These are phyloP conservation scores for Stomatorhinus walkeri DNA, from an alignment of 2,797 vertebrate genomes.

Conservation along the genomic window DNA sequence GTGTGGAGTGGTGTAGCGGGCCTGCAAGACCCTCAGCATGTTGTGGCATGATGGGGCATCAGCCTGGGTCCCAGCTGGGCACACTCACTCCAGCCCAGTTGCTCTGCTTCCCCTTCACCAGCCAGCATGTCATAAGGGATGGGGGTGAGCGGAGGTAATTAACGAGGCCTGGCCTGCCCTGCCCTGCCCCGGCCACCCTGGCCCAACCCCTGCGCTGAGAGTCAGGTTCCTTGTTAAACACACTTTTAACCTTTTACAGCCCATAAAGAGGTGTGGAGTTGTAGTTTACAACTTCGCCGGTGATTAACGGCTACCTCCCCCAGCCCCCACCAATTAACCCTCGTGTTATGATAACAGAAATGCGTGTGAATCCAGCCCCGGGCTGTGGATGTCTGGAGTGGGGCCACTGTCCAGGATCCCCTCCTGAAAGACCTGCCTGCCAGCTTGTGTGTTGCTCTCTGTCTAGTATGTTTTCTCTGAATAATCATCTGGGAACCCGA, in stretches of 20 bases:
- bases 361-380: neutral
- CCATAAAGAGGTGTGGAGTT: conserved; percentile 14
- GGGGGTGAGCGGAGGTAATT: neutral
- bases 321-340: conserved; percentile 14
- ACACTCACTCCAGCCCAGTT: neutral
- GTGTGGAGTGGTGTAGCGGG: neutral
- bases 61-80: neutral
- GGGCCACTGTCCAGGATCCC: neutral
- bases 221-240: conserved; percentile 17
- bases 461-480: neutral
- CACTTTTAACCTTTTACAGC: conserved; percentile 24
- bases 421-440: neutral
- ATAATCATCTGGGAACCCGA: neutral
- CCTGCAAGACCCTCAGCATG: neutral
- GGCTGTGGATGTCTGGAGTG: neutral
- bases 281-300: neutral
- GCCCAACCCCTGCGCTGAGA: neutral
- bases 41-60: neutral
- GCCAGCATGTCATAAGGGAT: neutral
- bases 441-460: neutral
- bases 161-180: neutral
- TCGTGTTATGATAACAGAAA: neutral
- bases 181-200: neutral
- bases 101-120: neutral
- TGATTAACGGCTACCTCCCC: neutral